A percentile compares a stretch with the other conserved stretches of the same genome.
phyloP scores from a whole-genome alignment of 2,797 vertebrate species.

The Chrysocyon brachyurus region DNA sequence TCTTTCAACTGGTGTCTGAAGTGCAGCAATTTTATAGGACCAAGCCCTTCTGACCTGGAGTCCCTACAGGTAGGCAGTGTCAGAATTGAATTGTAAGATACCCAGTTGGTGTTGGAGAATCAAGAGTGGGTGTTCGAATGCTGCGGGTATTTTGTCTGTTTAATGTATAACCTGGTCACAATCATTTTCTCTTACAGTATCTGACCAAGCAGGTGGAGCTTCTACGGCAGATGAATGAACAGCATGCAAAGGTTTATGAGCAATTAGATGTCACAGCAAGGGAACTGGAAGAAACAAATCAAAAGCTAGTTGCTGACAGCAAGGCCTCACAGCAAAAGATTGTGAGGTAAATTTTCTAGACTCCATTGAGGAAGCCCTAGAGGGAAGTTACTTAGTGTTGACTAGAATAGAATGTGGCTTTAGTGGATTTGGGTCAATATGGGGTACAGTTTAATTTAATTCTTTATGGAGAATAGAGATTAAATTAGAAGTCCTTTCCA shows the following conservation, averaged over 20 bases:
- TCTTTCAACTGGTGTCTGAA: neutral
- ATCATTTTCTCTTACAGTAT: slow-evolving; percentile 86
- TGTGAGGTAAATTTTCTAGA: slow-evolving; percentile 88
- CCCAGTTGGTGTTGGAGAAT: neutral
- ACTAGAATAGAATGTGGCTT: neutral
- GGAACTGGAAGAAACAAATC: slow-evolving; percentile 96
- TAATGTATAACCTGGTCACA: neutral
- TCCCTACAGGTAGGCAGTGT: neutral
- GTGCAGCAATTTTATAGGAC: neutral
- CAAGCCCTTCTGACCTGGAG: neutral
- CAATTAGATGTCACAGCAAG: slow-evolving; percentile 95
- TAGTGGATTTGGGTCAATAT: neutral
- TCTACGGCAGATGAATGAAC: slow-evolving; percentile 96
- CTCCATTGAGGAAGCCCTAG: neutral
- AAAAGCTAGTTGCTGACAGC: slow-evolving; percentile 93
- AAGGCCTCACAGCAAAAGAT: slow-evolving; percentile 94
- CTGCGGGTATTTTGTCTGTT: neutral
- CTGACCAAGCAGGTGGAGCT: slow-evolving; percentile 96
- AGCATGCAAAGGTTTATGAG: slow-evolving; percentile 97
- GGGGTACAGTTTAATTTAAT: slow-evolving; percentile 9
- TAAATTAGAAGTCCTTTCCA: slow-evolving; percentile 51
- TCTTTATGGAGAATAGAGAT: slow-evolving; percentile 35
- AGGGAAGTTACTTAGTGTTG: neutral
- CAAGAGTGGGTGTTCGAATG: neutral
- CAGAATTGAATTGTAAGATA: neutral